These are phyloP conservation scores for Amphimallon solstitiale DNA, from an alignment of 2,888 invertebrate species.

Conservation along the genomic window DNA sequence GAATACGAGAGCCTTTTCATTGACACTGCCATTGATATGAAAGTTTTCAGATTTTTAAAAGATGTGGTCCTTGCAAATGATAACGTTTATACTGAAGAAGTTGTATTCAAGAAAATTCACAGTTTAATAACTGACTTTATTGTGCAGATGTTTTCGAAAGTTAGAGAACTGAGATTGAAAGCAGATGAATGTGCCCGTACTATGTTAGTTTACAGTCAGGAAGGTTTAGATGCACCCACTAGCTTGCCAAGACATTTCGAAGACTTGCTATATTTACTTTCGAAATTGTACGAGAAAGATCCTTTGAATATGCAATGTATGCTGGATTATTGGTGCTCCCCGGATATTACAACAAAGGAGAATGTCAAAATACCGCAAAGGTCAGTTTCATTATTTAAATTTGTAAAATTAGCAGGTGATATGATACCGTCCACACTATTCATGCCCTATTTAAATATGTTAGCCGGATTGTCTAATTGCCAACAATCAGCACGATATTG, in stretches of 20 bases:
- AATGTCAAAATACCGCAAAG: slow-evolving; percentile 66
- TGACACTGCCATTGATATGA: slow-evolving; percentile 80
- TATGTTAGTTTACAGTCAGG: slow-evolving; percentile 76
- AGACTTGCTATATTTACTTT: slow-evolving; percentile 81
- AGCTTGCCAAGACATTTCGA: slow-evolving; percentile 84
- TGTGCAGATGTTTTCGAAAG: slow-evolving; percentile 90
- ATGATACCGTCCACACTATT: slow-evolving; percentile 84
- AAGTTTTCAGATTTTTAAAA: slow-evolving; percentile 83
- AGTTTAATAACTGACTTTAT: slow-evolving; percentile 91
- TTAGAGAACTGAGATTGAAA: slow-evolving; percentile 81
- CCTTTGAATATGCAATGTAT: slow-evolving; percentile 75
- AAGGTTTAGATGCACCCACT: slow-evolving; percentile 81
- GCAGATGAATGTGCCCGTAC: slow-evolving; percentile 91
- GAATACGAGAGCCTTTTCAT: slow-evolving; percentile 85
- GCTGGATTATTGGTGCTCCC: slow-evolving; percentile 85
- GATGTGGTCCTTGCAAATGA: slow-evolving; percentile 77
- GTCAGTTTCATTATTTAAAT: slow-evolving; percentile 87
- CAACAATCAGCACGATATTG: slow-evolving; percentile 81
- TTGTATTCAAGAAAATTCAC: slow-evolving; percentile 85
- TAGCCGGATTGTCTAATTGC: slow-evolving; percentile 82
- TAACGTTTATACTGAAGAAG: slow-evolving; percentile 78
- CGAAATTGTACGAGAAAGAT: slow-evolving; percentile 81
- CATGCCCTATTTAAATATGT: slow-evolving; percentile 87
- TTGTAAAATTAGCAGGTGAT: slow-evolving; percentile 89
- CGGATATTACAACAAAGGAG: slow-evolving; percentile 63